Evolutionary conservation across 2,888 invertebrate species (phyloP).

Genomic region (Phasia obesa): DNA sequence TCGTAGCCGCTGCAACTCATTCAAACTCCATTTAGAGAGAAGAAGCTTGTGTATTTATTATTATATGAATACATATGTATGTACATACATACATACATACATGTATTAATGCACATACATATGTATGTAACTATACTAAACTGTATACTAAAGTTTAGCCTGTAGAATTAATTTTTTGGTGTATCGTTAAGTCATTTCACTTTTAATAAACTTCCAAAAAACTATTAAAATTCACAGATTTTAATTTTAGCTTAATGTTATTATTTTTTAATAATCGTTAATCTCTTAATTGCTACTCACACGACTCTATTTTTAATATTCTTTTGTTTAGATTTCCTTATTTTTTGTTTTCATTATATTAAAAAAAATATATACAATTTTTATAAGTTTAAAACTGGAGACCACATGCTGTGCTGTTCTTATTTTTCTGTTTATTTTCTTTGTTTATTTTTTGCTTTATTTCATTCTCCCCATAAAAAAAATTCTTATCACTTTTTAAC

Average conservation of each 20-base stretch:
- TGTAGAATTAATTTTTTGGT: too few species aligned
- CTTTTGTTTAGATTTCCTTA: conserved; percentile 25
- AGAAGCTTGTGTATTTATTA: too few species aligned
- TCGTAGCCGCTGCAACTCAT: too few species aligned
- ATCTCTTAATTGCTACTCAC: not conserved
- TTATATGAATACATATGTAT: too few species aligned
- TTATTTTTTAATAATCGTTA: not conserved
- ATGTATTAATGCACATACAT: too few species aligned
- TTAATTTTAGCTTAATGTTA: not conserved
- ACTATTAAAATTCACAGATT: not conserved
- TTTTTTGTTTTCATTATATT: not conserved
- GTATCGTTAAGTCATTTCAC: too few species aligned
- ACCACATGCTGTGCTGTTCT: conserved; percentile 68
- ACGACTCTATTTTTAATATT: conserved; percentile 32
- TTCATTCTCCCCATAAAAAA: conserved; percentile 15
- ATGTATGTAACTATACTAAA: too few species aligned
- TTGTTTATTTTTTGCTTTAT: conserved; percentile 56
- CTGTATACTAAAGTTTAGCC: too few species aligned
- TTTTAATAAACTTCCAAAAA: not conserved
- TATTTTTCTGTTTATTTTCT: conserved; percentile 52
- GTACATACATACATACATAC: too few species aligned
- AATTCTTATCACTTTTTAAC: conserved; percentile 61
- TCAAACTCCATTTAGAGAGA: too few species aligned
- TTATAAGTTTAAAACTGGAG: conserved; percentile 36
- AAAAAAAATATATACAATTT: not conserved